Evolutionary conservation across 2,888 invertebrate genomes (phyloP), one percentile per base, ranked within the genome.

Genomic region (Osmoderma eremita): DNA sequence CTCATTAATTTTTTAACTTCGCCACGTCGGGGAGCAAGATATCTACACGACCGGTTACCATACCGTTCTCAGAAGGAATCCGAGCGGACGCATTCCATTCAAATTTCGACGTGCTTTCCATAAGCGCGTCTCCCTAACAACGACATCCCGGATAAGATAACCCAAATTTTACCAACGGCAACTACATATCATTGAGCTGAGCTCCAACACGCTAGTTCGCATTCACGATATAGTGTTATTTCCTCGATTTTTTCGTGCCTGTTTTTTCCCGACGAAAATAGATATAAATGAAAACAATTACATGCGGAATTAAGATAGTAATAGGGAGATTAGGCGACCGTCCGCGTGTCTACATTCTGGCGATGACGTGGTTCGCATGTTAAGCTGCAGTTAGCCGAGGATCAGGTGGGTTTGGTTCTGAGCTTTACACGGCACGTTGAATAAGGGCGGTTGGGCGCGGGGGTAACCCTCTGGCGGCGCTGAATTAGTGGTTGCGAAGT

Each of bases 291-390:
- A 49, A 65, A 65, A 65, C 65, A 65, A 65, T 65, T 65, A 72
- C 71, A 77, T 75, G 77, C 76, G 70, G 74, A 79, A 80, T 80
- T 79, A 78, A 79, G 78, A 79, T 78, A 77, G 78, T 77, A 75
- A 76, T 79, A 78, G 78, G 79, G 76, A 70, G 67, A 61, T 73
- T 58, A 48, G 74, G 45, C 18, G 45, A 45, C 42, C 13, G 30
- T 30, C 73, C 76, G 75, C 77, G 77, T 77, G 78, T 76, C 75
- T 72, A 72, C 73, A 73, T 75, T 74, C 74, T 72, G 71, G 73
- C 72, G 75, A 75, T 76, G 78, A 78, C 78, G 76, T 71, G 73
- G 74, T 71, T 78, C 73, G 79, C 78, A 78, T 79, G 79, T 78
- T 76, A 73, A 75, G 75, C 74, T 74, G 77, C 77, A 77, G 78